Evolutionary conservation across 2,113 vertebrate genomes (phyloP), one percentile per base, ranked within the genome.

Genomic region (Sinosuthora webbiana): DNA sequence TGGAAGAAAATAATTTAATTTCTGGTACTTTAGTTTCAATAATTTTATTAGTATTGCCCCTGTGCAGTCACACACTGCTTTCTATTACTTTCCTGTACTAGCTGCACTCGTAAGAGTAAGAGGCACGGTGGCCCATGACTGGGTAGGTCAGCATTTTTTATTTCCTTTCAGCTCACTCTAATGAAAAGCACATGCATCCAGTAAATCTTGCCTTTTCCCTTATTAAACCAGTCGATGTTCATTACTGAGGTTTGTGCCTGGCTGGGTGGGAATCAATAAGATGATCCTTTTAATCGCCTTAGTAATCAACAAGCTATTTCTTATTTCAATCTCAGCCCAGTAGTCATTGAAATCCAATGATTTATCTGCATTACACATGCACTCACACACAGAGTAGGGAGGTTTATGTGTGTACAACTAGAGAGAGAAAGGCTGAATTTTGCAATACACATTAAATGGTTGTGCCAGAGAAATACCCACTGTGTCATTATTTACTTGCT

Each of bases 121-220:
- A 97, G 97, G 91, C 94, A 92, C 97, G 44, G 80, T 95, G 97
- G 97, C 97, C 98, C 95, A 93, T 97, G 96, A 97, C 94, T 84
- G 82, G 97, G 95, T 94, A 96, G 98, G 98, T 98, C 98, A 98
- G 95, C 95, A 96, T 97, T 98, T 97, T 98, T 98, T 98, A 98
- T 98, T 99, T 98, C 98, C 98, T 98, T 97, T 98, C 92, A 74
- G 59, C 90, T 96, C 91, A 92, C 83, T 90, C 97, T 98, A 98
- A 99, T 98, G 97, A 98, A 98, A 99, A 98, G 97, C 98, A 98
- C 97, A 98, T 98, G 97, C 87, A 39, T 94, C 95, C 95, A 96
- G 96, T 98, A 98, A 98, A 98, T 98, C 96, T 97, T 97, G 95
- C 94, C 90, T 97, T 97, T 95, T 96, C 95, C 95, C 96, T 95